Base-by-base conservation (phyloP, 2,797 vertebrate genomes). In the Sebastes ruberrimus region DNA sequence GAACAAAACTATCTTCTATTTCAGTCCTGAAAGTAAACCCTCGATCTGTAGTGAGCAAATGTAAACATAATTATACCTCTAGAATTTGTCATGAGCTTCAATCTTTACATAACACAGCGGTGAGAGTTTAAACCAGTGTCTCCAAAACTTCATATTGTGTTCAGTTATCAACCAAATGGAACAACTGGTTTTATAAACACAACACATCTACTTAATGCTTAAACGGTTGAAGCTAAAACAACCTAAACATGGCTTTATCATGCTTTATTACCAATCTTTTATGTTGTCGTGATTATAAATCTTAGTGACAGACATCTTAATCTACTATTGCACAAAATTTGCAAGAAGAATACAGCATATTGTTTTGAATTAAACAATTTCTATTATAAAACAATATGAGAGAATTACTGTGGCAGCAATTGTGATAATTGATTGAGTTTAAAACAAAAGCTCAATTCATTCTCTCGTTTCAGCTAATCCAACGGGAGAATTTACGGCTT, bases 1-100 rank as follows among this genome's bases (percentile, higher is more conserved):
- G 78, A 27, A 62, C 57, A 81, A 53, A 62, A 66, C 25, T 64
- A 22, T 74, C 83, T 67, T 84, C 55, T 84, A 38, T 76, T 78
- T 78, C 66, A 65, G 32, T 69, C 30, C 23, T 30, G 32, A 20
- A 61, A 56, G 68, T 68, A 75, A 88, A 86, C 73, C 56, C 32
- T 76, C 20, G 2, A 82, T 74, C 67, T 73, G 76, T 57, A 5
- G 20, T 49, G 46, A 38, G 78, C 69, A 73, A 82, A 81, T 65
- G 56, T 59, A 66, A 83, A 74, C 28, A 81, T 81, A 63, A 84
- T 74, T 81, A 78, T 13, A 32, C 33, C 18, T 65, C n/a, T 2
- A 10, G 16, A 10, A 22, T 20, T 56, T 68, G 14, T 25, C n/a
- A 7, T 10, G 10, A 77, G 78, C 53, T 83, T 78, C 57, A 65